Conservation (phyloP, 2,888 invertebrate genomes). For the Melieria omissa region DNA sequence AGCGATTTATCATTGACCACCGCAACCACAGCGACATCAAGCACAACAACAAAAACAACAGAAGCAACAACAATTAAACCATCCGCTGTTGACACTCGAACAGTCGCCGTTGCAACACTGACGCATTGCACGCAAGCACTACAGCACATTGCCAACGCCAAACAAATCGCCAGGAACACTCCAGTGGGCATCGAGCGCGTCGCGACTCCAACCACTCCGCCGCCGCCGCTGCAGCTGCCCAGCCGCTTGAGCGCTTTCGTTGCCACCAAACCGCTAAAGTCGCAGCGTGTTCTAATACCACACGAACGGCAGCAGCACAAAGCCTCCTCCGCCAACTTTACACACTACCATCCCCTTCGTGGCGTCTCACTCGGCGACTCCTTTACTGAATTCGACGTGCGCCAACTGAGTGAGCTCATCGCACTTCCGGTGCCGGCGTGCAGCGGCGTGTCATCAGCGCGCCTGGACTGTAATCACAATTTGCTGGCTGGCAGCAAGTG, state of each 20-base stretch:
- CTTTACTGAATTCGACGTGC: constrained; percentile 60
- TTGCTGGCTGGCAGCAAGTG: constrained; percentile 3
- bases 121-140: constrained; percentile 40
- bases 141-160: constrained; percentile 45
- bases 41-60: constrained; percentile 4
- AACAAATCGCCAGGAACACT: constrained; percentile 33
- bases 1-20: background rate
- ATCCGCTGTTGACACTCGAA: too few relatives aligned
- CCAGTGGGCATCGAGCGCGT: background rate
- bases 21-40: background rate
- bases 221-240: constrained; percentile 17
- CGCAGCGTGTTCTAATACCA: constrained; percentile 26
- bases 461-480: constrained; percentile 46
- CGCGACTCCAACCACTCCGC: constrained; percentile 3
- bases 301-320: constrained; percentile 3
- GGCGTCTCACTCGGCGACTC: constrained; percentile 15
- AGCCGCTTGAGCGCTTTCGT: constrained; percentile 44
- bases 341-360: background rate
- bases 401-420: constrained; percentile 55
- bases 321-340: background rate
- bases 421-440: background rate
- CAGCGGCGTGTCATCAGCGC: background rate
- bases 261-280: constrained; percentile 40
- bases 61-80: too few relatives aligned
- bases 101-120: constrained; percentile 5